Evolutionary conservation across 2,113 vertebrate genomes (phyloP).

Genomic region (Enhydra lutris): DNA sequence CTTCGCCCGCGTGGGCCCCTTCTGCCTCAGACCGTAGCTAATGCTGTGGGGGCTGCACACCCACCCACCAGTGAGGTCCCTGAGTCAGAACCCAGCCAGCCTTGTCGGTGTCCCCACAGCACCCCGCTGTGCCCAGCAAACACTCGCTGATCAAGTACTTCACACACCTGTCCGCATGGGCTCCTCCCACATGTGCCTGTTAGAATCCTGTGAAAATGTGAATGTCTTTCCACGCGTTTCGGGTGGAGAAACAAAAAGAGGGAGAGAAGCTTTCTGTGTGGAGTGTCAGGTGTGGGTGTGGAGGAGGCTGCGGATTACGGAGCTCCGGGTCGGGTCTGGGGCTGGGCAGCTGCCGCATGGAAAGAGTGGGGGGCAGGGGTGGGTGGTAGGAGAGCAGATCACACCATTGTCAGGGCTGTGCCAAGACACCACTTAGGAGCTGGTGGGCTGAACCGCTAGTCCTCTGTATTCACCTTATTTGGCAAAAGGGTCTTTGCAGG

Average conservation of each 20-base stretch:
- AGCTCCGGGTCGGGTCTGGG: neutral
- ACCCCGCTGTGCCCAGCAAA: neutral
- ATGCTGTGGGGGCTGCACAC: neutral
- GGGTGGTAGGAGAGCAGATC: accelerated
- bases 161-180: neutral
- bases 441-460: accelerated
- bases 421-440: neutral
- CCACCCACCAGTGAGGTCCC: too few relatives aligned
- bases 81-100: neutral
- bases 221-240: neutral
- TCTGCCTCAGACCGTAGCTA: accelerated
- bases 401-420: accelerated
- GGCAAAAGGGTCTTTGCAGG: neutral
- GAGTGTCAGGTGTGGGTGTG: neutral
- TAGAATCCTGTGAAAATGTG: neutral
- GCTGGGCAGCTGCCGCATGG: accelerated
- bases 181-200: neutral
- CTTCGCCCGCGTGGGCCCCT: accelerated
- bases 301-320: accelerated
- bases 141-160: neutral
- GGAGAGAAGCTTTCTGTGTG: neutral
- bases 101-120: accelerated
- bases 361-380: neutral
- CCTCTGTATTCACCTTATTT: neutral
- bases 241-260: neutral